Evolutionary conservation across 2,888 invertebrate genomes (phyloP).

Genomic region (Pandemis heparana): DNA sequence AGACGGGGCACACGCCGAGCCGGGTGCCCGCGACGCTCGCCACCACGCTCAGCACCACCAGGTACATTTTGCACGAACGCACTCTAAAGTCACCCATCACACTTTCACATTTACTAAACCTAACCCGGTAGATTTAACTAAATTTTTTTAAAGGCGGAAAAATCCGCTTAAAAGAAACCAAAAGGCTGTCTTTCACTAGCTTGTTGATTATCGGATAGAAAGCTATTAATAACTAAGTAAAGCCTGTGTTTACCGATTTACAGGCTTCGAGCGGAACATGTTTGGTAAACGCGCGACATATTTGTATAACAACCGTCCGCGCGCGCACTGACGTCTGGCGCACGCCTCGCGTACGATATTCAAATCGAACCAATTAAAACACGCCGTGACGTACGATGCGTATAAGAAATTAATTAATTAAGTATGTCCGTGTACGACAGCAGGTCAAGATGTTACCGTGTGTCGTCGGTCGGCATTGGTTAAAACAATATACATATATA

Average conservation of each 20-base stretch:
- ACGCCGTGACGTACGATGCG: slow-evolving; percentile 33
- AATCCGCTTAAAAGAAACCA: neutral
- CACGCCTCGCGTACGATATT: slow-evolving; percentile 27
- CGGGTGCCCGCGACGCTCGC: slow-evolving; percentile 73
- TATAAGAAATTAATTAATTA: slow-evolving; percentile 16
- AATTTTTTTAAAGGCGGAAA: neutral
- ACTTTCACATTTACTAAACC: slow-evolving; percentile 34
- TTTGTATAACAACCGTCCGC: slow-evolving; percentile 35
- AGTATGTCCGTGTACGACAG: slow-evolving; percentile 30
- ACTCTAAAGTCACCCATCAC: slow-evolving; percentile 75
- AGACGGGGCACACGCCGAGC: slow-evolving; percentile 89
- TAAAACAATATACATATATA: neutral
- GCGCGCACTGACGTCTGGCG: slow-evolving; percentile 27
- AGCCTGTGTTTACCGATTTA: slow-evolving; percentile 4
- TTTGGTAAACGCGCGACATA: slow-evolving; percentile 39
- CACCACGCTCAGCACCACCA: slow-evolving; percentile 61
- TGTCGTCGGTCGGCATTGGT: neutral
- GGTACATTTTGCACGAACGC: slow-evolving; percentile 55
- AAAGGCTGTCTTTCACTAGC: neutral
- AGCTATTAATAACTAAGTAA: neutral
- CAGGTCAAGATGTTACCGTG: slow-evolving; percentile 8
- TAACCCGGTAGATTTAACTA: neutral
- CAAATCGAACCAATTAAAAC: slow-evolving; percentile 38
- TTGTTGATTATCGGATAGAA: neutral
- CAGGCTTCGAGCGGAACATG: slow-evolving; percentile 12